Evolutionary conservation across 1,140 invertebrate genomes (phyloP), one percentile per base, ranked within the genome.

Genomic region (Drosophila arawakana): DNA sequence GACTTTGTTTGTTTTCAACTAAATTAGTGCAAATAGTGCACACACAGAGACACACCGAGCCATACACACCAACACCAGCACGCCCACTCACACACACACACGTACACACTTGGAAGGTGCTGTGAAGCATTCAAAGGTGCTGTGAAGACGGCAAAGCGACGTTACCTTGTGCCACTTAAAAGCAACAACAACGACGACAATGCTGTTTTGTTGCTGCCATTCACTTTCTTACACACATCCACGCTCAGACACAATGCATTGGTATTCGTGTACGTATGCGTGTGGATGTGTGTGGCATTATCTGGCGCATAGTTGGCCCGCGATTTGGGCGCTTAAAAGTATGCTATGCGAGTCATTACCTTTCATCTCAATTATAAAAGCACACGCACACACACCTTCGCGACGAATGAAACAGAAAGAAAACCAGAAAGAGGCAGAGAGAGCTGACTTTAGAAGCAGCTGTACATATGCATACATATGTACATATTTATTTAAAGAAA

Each of bases 1-100:
- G 86, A 82, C 79, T 77, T 90, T 82, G 86, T 90, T 90, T 90
- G 85, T 90, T 90, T 90, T 90, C 82, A 86, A 90, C 85, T 90
- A 90, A 90, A 90, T 90, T 90, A 90, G 86, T 90, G 81, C 86
- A 90, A 90, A 85, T 86, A 90, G 84, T 89, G 80, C 71, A 66
- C 62, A 77, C 68, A 88, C 49, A 66, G 67, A 71, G 65, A 70
- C 63, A 81, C 57, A 84, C 58, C 46, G 15, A 15, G 15, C 15
- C 15, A 15, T 15, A 15, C 15, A 15, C 57, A 84, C 58, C 52
- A 60, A 55, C 59, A 62, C 65, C 57, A 46, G 54, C 35, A 54
- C 41, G 66, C 39, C 11, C 43, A 44, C 49, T 10, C 43, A 44
- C 49, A 41, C 21, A 37, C 37, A 15, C n/a, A 46, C 63, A 47